Base-by-base conservation (phyloP, 2,113 vertebrate species). In the Tenrec ecaudatus region DNA sequence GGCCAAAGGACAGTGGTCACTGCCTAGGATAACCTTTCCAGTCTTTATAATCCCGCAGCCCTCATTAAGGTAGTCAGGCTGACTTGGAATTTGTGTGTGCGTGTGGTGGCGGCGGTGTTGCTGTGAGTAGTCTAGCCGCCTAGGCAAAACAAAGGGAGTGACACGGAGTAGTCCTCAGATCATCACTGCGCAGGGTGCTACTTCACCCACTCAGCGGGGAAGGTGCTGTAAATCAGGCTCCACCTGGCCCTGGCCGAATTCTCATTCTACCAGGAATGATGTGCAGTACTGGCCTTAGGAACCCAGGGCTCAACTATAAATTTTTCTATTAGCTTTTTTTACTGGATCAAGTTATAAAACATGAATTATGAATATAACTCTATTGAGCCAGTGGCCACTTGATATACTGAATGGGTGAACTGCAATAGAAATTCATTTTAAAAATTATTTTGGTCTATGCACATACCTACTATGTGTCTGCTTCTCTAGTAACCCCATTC, bases 321-420 rank as follows among this genome's bases (percentile, higher is more conserved):
- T 91, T 90, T 94, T 94, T 38, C 85, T 60, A 0, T 36, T 94
- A 80, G 64, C 82, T 91, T 91, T 86, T 85, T 86, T 22, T 91
- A 12, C 88, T 84, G 91, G 86, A 64, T 79, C 33, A 82, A 88
- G 69, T 77, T 92, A 68, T 4, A 76, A n/a, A 92, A 78, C 76
- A 16, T 66, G 82, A 94, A 69, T 90, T 82, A 57, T 68, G 69
- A 94, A 64, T 78, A 58, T 33, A 89, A 33, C 90, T 91, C 62
- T 89, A 31, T 94, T 96, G 58, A 71, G 29, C 84, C 82, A 86
- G 1, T 82, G 88, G 73, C 31, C 40, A 69, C 57, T 92, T 94
- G 75, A 90, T 93, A n/a, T 47, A 53, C 47, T 53, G 47, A 53
- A 53, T 53, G 47, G 47, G 47, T 53, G 47, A 53, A 10, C 47